Conservation (phyloP, 2,888 invertebrate species). For the Galerucella nymphaeae region DNA sequence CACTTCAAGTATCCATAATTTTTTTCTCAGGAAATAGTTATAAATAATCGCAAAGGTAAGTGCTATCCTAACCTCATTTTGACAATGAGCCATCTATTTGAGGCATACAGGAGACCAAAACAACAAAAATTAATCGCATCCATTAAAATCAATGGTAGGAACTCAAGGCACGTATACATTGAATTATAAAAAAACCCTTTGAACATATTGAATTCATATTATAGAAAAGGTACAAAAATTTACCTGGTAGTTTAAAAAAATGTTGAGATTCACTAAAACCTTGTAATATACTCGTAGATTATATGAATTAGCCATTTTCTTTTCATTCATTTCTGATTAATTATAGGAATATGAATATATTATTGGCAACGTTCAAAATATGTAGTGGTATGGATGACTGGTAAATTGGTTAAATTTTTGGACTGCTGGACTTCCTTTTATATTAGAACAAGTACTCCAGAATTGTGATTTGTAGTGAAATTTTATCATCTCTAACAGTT, state of each 20-base stretch:
- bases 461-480: too few species aligned
- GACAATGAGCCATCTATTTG: too few species aligned
- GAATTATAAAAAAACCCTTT: neutral
- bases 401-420: neutral
- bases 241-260: slow-evolving; percentile 8
- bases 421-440: too few species aligned
- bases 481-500: too few species aligned
- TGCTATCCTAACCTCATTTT: too few species aligned
- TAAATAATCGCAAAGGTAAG: too few species aligned
- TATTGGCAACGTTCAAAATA: slow-evolving; percentile 22
- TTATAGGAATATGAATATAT: slow-evolving; percentile 21
- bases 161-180: neutral
- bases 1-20: too few species aligned
- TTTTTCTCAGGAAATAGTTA: too few species aligned
- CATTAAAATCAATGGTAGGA: neutral
- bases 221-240: neutral
- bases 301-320: slow-evolving; percentile 30
- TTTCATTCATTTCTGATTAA: slow-evolving; percentile 23
- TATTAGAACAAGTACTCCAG: too few species aligned
- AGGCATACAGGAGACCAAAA: too few species aligned
- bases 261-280: neutral
- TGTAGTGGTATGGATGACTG: slow-evolving; percentile 19
- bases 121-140: too few species aligned
- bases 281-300: slow-evolving; percentile 1
- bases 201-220: neutral